Evolutionary conservation across 2,888 invertebrate species (phyloP), one percentile per base, ranked within the genome.

Genomic region (Odontocerum albicorne): DNA sequence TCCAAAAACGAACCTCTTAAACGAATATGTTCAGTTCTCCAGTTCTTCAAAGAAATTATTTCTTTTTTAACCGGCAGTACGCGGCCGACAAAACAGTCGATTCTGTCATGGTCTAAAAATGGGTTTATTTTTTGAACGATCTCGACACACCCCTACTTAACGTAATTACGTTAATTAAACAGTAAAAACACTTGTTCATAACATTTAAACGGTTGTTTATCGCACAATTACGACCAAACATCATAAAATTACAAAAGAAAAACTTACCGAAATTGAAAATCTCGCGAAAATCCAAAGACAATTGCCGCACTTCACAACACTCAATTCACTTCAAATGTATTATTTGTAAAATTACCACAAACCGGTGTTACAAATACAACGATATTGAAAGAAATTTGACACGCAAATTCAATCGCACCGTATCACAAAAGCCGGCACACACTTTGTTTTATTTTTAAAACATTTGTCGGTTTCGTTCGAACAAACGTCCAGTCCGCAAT

Each of bases 51-150:
- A n/a, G n/a, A n/a, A n/a, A n/a, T n/a, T n/a, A n/a, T n/a, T n/a
- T n/a, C n/a, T n/a, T n/a, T n/a, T n/a, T n/a, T n/a, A n/a, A n/a
- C n/a, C n/a, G n/a, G n/a, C 47, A 22, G 47, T 35, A 36, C 31
- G 31, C 38, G 15, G 47, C 16, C 36, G 20, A 12, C 16, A 49
- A 49, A 49, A 43, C 40, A 40, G 40, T 12, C 47, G 42, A 43
- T 49, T 43, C 49, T 55, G 55, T 55, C 55, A 55, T 55, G 38
- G 45, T 49, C 55, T 55, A 55, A 50, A 55, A 49, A 49, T 49
- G 55, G 49, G 35, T 42, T 45, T 16, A 12, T 15, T 39, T 45
- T 45, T 53, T 46, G 45, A n/a, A 39, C 38, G 45, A 19, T 35
- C 20, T 27, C 45, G 55, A 50, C 55, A 55, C 55, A 55, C 55